Evolutionary conservation across 2,888 invertebrate species (phyloP), one percentile per base, ranked within the genome.

Genomic region (Charanyca ferruginea): DNA sequence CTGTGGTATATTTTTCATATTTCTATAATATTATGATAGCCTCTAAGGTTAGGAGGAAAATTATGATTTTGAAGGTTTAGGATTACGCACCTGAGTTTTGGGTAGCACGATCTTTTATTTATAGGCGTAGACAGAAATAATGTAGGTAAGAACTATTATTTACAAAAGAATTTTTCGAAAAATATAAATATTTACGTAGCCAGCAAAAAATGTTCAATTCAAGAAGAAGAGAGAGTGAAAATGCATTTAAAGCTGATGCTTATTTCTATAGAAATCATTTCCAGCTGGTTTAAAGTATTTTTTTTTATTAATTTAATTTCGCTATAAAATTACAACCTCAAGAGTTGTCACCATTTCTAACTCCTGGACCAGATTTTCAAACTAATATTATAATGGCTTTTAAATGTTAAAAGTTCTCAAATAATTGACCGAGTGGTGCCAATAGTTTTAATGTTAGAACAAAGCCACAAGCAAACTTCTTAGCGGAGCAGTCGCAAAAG

Each of bases 391-490:
- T 61, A 66, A 68, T 57, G 59, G 45, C 54, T 4, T 62, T 44
- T 52, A 51, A 66, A 63, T 42, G 62, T 13, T 54, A 13, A n/a
- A 62, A 51, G 28, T 55, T 55, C 45, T 62, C 49, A 53, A 67
- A 76, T 60, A 79, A 67, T 64, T 42, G 48, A 48, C 54, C 22
- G 23, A 64, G 47, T 64, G 38, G 20, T 65, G 72, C 73, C 80
- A 76, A 82, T 64, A 69, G 62, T 61, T 82, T 28, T 47, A 35
- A 65, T 63, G 51, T 79, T 52, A 28, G 62, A 64, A 74, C 63
- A 62, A 68, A 65, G 57, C 55, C 60, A 75, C 58, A 54, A 73
- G 73, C 60, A 60, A 79, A 79, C 49, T 81, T 66, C 68, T 32
- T 48, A 42, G 54, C 47, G 48, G 51, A 45, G 58, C 52, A 58